Percentiles rank a stretch among this genome's conserved stretches.
These are phyloP conservation scores for Diglossa cyanea DNA, from an alignment of 2,797 vertebrate genomes.

Conservation along the genomic window DNA sequence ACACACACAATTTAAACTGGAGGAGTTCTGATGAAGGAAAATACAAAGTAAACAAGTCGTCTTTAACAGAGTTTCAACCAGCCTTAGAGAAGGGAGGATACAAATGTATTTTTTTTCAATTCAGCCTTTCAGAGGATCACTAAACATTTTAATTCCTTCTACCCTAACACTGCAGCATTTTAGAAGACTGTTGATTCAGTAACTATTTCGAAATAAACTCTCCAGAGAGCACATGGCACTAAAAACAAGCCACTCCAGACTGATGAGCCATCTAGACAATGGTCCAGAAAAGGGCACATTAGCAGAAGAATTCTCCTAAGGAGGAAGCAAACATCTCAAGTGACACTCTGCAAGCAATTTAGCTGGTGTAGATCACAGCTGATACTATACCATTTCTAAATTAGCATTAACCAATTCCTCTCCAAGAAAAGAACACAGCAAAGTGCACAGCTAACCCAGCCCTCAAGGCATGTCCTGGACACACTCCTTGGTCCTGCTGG, in stretches of 20 bases:
- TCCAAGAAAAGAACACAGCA: background rate
- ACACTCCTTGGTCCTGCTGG: background rate
- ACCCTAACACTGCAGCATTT: background rate
- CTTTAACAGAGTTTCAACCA: background rate
- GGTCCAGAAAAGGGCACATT: slow-evolving; percentile 10
- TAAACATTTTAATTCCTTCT: background rate
- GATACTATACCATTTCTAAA: background rate
- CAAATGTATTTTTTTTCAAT: background rate
- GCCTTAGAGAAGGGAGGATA: background rate
- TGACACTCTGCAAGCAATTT: slow-evolving; percentile 5
- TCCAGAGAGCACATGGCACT: background rate
- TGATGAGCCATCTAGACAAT: slow-evolving; percentile 38
- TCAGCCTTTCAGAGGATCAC: background rate
- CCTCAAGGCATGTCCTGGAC: accelerated
- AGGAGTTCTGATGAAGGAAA: background rate
- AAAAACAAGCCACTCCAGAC: slow-evolving; percentile 28
- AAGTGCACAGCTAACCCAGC: background rate
- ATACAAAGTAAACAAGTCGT: accelerated
- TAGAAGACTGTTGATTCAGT: background rate
- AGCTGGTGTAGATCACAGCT: background rate
- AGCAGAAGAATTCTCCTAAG: slow-evolving; percentile 23
- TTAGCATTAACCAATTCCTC: background rate
- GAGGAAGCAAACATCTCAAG: slow-evolving; percentile 31
- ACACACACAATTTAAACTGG: background rate
- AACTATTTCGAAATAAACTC: slow-evolving; percentile 46